These are phyloP conservation scores for Abrostola triplasia DNA, from an alignment of 2,888 invertebrate species.

Conservation along the genomic window DNA sequence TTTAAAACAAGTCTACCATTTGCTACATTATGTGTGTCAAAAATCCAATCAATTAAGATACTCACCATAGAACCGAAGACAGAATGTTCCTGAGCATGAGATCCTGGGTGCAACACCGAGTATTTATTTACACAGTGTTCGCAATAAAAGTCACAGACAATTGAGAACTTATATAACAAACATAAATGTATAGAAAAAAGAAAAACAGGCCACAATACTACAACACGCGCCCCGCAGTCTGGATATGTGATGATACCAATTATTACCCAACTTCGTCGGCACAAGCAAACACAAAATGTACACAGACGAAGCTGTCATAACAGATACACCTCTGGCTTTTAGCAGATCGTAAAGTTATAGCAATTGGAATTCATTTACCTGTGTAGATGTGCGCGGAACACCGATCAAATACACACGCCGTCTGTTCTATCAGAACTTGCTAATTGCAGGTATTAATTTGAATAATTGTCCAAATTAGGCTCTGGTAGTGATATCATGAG, in stretches of 20 bases:
- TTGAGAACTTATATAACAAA: too few relatives aligned
- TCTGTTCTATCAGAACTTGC: conserved; percentile 59
- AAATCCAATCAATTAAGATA: too few relatives aligned
- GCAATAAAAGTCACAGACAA: too few relatives aligned
- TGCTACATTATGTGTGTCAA: too few relatives aligned
- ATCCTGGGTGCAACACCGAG: too few relatives aligned
- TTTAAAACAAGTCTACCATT: too few relatives aligned
- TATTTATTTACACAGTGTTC: too few relatives aligned
- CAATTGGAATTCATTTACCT: conserved; percentile 47
- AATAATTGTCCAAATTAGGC: conserved; percentile 76
- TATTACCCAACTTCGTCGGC: conserved; percentile 52
- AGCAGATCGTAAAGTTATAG: conserved; percentile 62
- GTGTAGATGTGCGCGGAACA: conserved; percentile 41
- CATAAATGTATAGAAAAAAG: too few relatives aligned
- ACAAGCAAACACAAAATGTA: conserved; percentile 50
- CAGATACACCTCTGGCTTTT: conserved; percentile 50
- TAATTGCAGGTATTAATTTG: conserved; percentile 73
- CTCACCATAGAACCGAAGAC: too few relatives aligned
- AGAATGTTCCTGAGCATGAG: too few relatives aligned
- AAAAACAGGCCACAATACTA: conserved; percentile 41
- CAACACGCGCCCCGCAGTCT: conserved; percentile 72
- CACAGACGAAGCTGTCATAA: conserved; percentile 42
- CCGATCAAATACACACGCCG: conserved; percentile 38
- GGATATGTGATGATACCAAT: conserved; percentile 52
- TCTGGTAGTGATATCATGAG: conserved; percentile 77